These are phyloP conservation scores for Ctenomys sociabilis DNA, from an alignment of 2,113 vertebrate species.

Conservation along the genomic window DNA sequence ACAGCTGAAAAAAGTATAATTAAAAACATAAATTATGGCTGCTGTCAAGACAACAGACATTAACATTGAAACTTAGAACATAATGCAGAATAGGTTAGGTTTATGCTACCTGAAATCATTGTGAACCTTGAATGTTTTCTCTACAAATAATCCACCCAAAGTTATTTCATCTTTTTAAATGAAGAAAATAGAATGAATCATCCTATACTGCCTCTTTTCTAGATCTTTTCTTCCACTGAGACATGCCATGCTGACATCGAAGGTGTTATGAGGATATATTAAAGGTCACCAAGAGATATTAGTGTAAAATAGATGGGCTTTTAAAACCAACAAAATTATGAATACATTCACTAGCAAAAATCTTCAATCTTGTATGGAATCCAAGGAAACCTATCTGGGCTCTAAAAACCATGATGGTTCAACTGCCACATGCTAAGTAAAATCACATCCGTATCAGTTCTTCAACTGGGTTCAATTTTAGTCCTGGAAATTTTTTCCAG, in stretches of 20 bases:
- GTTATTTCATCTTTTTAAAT: conserved; percentile 67
- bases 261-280: conserved; percentile 44
- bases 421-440: conserved; percentile 80
- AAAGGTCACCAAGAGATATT: conserved; percentile 38
- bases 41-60: conserved; percentile 78
- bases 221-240: conserved; percentile 41
- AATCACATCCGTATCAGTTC: conserved; percentile 62
- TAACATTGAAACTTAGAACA: conserved; percentile 73
- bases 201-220: conserved; percentile 1
- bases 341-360: conserved; percentile 24
- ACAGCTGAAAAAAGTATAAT: conserved; percentile 75
- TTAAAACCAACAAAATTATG: conserved; percentile 56
- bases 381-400: conserved; percentile 57
- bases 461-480: conserved; percentile 17
- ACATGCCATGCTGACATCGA: conserved; percentile 32
- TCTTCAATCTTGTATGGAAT: conserved; percentile 64
- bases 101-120: conserved; percentile 77
- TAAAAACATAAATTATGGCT: conserved; percentile 79
- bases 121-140: conserved; percentile 73
- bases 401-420: conserved; percentile 77
- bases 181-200: conserved; percentile 64
- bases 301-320: conserved; percentile 32
- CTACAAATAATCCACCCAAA: conserved; percentile 75
- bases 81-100: conserved; percentile 70
- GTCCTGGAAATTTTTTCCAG: not conserved